Evolutionary conservation across 2,113 vertebrate genomes (phyloP).

Genomic region (Ornithorhynchus anatinus): DNA sequence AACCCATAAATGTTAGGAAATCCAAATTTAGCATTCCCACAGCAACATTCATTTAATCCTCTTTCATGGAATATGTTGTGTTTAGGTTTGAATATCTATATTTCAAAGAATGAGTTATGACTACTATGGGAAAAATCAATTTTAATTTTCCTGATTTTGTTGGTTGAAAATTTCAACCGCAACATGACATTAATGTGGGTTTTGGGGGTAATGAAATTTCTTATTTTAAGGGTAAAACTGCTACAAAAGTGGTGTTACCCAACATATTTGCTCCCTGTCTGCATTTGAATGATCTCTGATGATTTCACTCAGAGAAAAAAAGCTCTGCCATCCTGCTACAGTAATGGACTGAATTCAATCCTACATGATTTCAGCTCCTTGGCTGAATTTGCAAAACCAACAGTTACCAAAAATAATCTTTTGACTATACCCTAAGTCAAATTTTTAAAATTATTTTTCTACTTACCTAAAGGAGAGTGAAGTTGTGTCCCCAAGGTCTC

Average conservation of each 20-base stretch:
- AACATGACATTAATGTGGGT: accelerated
- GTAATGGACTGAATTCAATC: neutral
- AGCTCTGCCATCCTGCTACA: neutral
- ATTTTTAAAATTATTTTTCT: too few species aligned
- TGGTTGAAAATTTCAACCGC: neutral
- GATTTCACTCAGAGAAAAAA: conserved; percentile 31
- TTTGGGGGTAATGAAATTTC: neutral
- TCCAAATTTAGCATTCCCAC: conserved; percentile 3
- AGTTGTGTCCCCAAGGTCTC: too few species aligned
- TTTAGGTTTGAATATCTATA: neutral
- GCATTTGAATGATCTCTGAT: conserved; percentile 50
- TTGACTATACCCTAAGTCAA: too few species aligned
- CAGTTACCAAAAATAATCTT: neutral
- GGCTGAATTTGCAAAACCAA: neutral
- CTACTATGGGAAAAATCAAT: neutral
- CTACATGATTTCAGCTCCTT: neutral
- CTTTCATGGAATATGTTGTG: neutral
- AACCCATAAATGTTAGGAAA: neutral
- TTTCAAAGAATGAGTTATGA: neutral
- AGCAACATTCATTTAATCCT: neutral
- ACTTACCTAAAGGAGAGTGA: too few species aligned
- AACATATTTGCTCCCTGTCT: conserved; percentile 35
- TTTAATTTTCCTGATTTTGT: conserved; percentile 12
- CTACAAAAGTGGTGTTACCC: conserved; percentile 22
- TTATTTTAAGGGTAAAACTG: neutral